A percentile compares a stretch with the other conserved stretches of the same genome.
Conservation (phyloP, 2,113 vertebrate genomes). For the Gobiocypris rarus region DNA sequence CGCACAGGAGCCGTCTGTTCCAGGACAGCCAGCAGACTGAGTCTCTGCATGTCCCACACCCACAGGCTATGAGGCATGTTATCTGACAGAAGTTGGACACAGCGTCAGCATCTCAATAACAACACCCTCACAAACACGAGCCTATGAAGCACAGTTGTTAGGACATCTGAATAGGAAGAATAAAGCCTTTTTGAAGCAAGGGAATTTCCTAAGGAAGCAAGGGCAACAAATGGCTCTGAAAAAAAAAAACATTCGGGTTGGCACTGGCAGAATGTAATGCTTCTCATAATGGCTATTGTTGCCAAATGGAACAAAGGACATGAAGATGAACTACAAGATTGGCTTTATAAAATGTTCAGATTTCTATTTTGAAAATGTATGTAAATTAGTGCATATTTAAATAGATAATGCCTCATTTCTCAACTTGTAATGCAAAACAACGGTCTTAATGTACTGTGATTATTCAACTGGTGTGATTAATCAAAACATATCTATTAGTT, state of each 20-base stretch:
- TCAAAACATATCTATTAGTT: not conserved
- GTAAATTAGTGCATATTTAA: not conserved
- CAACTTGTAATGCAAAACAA: not conserved
- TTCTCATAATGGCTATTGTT: slow-evolving; percentile 13
- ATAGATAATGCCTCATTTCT: not conserved
- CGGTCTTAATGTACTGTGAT: not conserved
- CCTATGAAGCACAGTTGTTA: slow-evolving; percentile 39
- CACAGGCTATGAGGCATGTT: slow-evolving; percentile 85
- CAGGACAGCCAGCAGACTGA: slow-evolving; percentile 82
- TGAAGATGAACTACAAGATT: not conserved
- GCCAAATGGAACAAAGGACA: slow-evolving; percentile 47
- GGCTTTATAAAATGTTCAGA: not conserved
- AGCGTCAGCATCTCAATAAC: slow-evolving; percentile 13
- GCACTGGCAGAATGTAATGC: slow-evolving; percentile 29
- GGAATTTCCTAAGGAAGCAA: slow-evolving; percentile 49
- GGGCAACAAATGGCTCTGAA: slow-evolving; percentile 50
- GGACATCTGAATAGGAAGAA: slow-evolving; percentile 33
- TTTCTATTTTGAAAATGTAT: not conserved
- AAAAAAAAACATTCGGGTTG: slow-evolving; percentile 19
- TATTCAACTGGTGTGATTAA: not conserved
- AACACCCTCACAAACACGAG: slow-evolving; percentile 35
- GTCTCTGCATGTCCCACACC: slow-evolving; percentile 91
- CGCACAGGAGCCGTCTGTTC: slow-evolving; percentile 85
- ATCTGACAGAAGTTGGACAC: slow-evolving; percentile 73
- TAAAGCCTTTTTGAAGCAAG: slow-evolving; percentile 38